Percentiles rank a stretch among this genome's conserved stretches.
Evolutionary conservation across 92 coral and sea anemone species (phyloP).

Genomic region (Virgularia gustaviana): DNA sequence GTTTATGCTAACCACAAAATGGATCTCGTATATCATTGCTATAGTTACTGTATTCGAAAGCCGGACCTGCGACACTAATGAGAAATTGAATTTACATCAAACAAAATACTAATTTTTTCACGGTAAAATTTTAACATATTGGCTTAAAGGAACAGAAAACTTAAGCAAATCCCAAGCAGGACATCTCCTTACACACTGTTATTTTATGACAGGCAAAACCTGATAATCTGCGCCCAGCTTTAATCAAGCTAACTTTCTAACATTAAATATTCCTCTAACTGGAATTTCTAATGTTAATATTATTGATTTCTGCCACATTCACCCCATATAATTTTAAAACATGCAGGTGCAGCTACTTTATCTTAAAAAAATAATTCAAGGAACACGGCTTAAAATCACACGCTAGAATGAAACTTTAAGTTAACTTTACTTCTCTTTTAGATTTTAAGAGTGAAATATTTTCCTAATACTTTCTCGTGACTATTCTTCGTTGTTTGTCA

Average conservation of each 20-base stretch:
- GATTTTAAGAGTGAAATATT: too few relatives aligned
- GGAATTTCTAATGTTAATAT: slow-evolving; percentile 17
- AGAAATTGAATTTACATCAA: slow-evolving; percentile 17
- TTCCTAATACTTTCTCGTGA: background rate
- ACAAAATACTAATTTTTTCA: background rate
- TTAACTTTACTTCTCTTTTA: too few relatives aligned
- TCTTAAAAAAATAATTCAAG: too few relatives aligned
- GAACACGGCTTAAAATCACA: too few relatives aligned
- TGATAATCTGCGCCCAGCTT: too few relatives aligned
- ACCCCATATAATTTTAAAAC: slow-evolving; percentile 3
- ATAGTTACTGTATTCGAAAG: slow-evolving; percentile 6
- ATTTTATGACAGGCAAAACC: too few relatives aligned
- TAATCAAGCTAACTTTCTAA: too few relatives aligned
- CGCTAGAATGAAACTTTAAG: too few relatives aligned
- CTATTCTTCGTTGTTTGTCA: background rate
- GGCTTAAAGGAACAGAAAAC: too few relatives aligned
- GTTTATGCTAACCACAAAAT: background rate
- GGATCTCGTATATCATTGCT: slow-evolving; percentile 33
- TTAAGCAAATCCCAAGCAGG: too few relatives aligned
- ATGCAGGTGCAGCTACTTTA: slow-evolving; percentile 10
- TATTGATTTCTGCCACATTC: slow-evolving; percentile 27
- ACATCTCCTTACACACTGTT: too few relatives aligned
- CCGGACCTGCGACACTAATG: slow-evolving; percentile 21
- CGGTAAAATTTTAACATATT: background rate
- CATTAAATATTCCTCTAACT: background rate